Conservation (phyloP, 2,113 vertebrate genomes). For the Chunga burmeisteri region DNA sequence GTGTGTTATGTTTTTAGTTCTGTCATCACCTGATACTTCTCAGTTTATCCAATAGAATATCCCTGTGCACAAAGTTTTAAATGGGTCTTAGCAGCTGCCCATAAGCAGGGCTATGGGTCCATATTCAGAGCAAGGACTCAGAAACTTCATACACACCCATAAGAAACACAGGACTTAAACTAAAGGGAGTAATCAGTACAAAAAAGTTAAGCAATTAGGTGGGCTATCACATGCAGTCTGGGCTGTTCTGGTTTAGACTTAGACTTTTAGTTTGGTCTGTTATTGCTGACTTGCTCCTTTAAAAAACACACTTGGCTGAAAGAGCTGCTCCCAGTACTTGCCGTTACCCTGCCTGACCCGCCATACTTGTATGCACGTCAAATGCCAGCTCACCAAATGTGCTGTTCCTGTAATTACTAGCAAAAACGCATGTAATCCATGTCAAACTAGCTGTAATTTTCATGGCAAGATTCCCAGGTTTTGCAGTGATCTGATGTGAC, state of each 20-base stretch:
- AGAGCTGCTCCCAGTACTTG: background rate
- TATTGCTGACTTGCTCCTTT: background rate
- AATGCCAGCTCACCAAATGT: constrained; percentile 1
- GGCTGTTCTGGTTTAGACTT: background rate
- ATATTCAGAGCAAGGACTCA: background rate
- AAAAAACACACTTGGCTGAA: background rate
- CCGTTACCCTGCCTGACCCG: constrained; percentile 10
- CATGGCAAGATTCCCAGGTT: background rate
- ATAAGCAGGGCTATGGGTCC: background rate
- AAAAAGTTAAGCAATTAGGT: background rate
- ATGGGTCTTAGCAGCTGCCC: background rate
- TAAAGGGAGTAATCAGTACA: background rate
- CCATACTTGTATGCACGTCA: background rate
- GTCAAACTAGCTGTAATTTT: constrained; percentile 3
- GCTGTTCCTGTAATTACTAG: background rate
- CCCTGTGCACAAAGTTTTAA: background rate
- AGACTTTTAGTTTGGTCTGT: background rate
- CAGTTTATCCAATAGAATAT: background rate
- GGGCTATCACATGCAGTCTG: background rate
- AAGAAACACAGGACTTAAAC: background rate
- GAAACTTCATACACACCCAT: background rate
- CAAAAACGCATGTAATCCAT: background rate
- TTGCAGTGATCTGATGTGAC: background rate
- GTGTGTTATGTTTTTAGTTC: background rate
- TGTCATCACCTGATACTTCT: background rate